Evolutionary conservation across 2,888 invertebrate genomes (phyloP).

Genomic region (Watsonalla cultraria): DNA sequence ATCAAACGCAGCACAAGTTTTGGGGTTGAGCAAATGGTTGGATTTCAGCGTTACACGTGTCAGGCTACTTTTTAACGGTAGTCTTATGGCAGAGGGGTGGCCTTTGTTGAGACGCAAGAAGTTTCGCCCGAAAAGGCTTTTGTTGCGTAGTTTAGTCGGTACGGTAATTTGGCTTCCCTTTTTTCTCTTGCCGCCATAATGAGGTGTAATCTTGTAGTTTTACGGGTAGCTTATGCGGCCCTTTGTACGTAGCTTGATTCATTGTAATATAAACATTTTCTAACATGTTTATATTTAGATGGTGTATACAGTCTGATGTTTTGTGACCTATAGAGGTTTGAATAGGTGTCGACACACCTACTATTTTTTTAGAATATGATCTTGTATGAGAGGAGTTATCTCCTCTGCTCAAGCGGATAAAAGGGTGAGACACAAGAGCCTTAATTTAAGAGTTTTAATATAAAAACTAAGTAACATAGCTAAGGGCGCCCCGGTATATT

Average conservation of each 20-base stretch:
- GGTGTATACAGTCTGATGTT: too few species aligned
- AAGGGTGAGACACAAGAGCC: too few species aligned
- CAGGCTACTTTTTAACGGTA: constrained; percentile 26
- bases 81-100: constrained; percentile 13
- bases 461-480: too few species aligned
- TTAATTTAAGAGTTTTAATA: too few species aligned
- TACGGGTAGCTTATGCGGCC: background rate
- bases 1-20: constrained; percentile 23
- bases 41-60: constrained; percentile 35
- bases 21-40: constrained; percentile 30
- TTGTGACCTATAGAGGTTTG: too few species aligned
- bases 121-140: constrained; percentile 10
- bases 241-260: background rate
- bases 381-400: too few species aligned
- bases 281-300: too few species aligned
- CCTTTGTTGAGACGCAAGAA: constrained; percentile 26
- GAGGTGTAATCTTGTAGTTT: constrained; percentile 2
- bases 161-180: constrained; percentile 9
- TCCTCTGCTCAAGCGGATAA: too few species aligned
- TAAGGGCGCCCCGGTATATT: too few species aligned
- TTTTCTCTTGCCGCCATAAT: background rate
- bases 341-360: too few species aligned
- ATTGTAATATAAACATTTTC: too few species aligned
- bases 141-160: constrained; percentile 16
- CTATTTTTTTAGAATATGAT: too few species aligned